Conservation (phyloP, 1,140 invertebrate species). For the Caenorhabditis brenneri region DNA sequence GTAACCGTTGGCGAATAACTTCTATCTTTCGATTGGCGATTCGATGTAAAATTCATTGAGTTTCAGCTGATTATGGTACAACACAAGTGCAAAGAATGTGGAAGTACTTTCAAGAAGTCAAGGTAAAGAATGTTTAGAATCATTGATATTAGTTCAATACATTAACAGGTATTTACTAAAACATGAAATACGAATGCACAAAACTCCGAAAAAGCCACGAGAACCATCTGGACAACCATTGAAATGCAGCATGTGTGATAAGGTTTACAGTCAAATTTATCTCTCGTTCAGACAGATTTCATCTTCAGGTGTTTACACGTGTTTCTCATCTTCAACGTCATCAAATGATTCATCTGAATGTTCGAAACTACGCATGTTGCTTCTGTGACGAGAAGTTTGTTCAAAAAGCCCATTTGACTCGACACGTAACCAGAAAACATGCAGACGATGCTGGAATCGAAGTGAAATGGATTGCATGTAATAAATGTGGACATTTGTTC, state of each 20-base stretch:
- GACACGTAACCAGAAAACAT: slow-evolving; percentile 43
- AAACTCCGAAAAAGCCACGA: not conserved
- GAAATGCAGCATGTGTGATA: slow-evolving; percentile 45
- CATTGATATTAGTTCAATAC: not conserved
- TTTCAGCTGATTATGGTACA: not conserved
- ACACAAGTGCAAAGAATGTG: slow-evolving; percentile 23
- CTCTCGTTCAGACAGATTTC: not conserved
- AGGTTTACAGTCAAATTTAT: not conserved
- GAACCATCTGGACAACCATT: not conserved
- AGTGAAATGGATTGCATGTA: slow-evolving; percentile 13
- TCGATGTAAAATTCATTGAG: not conserved
- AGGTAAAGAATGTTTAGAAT: not conserved
- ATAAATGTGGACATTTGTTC: slow-evolving; percentile 32
- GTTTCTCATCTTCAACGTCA: slow-evolving; percentile 49
- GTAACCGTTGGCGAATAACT: no score
- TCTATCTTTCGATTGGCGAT: not conserved
- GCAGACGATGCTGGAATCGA: not conserved
- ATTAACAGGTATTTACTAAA: slow-evolving; percentile 44
- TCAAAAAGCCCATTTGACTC: slow-evolving; percentile 45
- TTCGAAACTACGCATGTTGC: not conserved
- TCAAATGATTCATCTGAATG: slow-evolving; percentile 43
- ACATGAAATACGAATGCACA: slow-evolving; percentile 47
- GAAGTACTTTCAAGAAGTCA: not conserved
- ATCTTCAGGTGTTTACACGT: slow-evolving; percentile 49
- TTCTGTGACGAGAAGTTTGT: slow-evolving; percentile 48